Percentiles rank a stretch among this genome's conserved stretches.
Conservation (phyloP, 2,797 vertebrate species). For the Discoglossus pictus region DNA sequence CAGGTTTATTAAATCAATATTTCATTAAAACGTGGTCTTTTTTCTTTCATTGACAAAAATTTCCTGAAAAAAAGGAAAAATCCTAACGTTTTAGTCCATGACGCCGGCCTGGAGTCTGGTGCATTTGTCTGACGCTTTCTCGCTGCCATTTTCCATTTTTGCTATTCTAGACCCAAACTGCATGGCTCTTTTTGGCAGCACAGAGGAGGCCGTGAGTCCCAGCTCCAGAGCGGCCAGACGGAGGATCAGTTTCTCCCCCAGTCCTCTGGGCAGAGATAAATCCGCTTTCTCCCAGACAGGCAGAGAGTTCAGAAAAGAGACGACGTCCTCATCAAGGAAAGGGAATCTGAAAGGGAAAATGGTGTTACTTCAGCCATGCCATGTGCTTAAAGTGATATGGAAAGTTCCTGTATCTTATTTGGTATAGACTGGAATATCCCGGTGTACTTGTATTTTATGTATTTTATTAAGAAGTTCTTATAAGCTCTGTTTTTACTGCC, state of each 20-base stretch:
- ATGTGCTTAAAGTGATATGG: too few species aligned
- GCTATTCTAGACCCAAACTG: slow-evolving; percentile 96
- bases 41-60: not conserved
- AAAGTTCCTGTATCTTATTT: too few species aligned
- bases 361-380: too few species aligned
- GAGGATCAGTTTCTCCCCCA: slow-evolving; percentile 90
- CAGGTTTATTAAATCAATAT: not conserved
- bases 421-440: too few species aligned
- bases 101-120: slow-evolving; percentile 68
- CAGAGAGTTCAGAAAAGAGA: slow-evolving; percentile 85
- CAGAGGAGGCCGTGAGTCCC: slow-evolving; percentile 74
- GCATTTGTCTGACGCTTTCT: slow-evolving; percentile 88
- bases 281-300: slow-evolving; percentile 85
- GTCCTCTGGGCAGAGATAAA: slow-evolving; percentile 82
- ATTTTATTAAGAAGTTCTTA: too few species aligned
- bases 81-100: not conserved
- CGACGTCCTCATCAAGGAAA: slow-evolving; percentile 91
- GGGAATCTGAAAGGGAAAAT: slow-evolving; percentile 79
- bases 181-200: slow-evolving; percentile 91
- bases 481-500: too few species aligned
- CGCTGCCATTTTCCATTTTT: slow-evolving; percentile 83
- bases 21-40: not conserved
- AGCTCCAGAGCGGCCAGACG: slow-evolving; percentile 76
- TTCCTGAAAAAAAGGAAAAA: not conserved
- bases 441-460: too few species aligned